Percentiles rank a stretch among this genome's conserved stretches.
Evolutionary conservation across 53 echinoderm and acorn worm genomes (phyloP).

Genomic region (Echinometra lucunter): DNA sequence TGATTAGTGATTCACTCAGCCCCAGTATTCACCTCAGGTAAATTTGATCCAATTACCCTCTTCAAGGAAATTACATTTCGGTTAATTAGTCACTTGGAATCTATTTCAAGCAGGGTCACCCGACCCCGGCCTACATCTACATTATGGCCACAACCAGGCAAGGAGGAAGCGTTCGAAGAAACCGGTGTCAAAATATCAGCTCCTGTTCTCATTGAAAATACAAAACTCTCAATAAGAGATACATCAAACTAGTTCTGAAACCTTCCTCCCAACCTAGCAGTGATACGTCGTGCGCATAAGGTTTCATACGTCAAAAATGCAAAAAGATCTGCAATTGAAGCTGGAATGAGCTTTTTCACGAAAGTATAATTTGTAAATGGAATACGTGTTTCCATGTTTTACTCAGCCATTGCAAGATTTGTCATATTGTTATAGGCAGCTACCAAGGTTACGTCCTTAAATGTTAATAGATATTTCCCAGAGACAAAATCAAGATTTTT

Average conservation of each 20-base stretch:
- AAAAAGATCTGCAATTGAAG: no score
- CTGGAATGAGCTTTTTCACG: no score
- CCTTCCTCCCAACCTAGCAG: no score
- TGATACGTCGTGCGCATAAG: no score
- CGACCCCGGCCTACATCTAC: not conserved
- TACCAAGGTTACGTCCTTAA: no score
- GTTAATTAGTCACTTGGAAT: not conserved
- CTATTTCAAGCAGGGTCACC: not conserved
- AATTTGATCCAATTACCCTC: not conserved
- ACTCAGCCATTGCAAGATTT: no score
- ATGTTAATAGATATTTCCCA: no score
- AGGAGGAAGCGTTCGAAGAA: not conserved
- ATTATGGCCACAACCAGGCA: not conserved
- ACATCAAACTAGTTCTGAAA: not conserved
- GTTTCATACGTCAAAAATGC: no score
- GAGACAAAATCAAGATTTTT: not conserved
- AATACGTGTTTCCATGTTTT: no score
- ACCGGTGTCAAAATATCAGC: not conserved
- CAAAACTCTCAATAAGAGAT: not conserved
- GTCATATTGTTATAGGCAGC: no score
- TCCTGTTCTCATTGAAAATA: not conserved
- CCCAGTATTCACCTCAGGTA: not conserved
- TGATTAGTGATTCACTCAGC: no score
- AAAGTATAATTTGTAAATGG: no score
- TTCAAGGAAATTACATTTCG: not conserved